A percentile compares a stretch with the other conserved stretches of the same genome.
phyloP scores from a whole-genome alignment of 2,113 vertebrate genomes.

The Orthonyx spaldingii region DNA sequence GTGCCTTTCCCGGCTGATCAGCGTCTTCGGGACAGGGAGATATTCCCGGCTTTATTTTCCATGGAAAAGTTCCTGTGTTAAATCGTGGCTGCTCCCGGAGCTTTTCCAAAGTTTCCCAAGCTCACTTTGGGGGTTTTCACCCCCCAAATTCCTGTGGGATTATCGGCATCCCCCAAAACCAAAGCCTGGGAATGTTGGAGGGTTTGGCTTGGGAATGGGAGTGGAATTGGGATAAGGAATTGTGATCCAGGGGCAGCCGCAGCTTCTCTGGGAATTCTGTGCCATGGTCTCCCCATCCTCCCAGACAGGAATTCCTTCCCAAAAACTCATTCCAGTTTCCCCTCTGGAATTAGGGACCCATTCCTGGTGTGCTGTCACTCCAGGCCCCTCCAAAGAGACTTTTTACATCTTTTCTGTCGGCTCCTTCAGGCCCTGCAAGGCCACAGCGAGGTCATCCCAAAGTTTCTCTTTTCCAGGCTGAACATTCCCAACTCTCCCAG shows the following conservation, averaged over 20 bases:
- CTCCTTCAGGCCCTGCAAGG: not conserved
- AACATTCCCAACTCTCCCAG: not conserved
- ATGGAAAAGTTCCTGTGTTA: fast-evolving
- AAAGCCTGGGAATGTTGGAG: fast-evolving
- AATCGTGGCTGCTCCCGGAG: not conserved
- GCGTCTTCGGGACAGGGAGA: fast-evolving
- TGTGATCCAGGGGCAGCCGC: not conserved
- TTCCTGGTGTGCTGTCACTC: not conserved
- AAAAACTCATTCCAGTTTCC: fast-evolving
- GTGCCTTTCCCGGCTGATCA: not conserved
- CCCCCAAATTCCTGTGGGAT: not conserved
- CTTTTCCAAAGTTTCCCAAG: fast-evolving
- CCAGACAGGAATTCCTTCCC: not conserved
- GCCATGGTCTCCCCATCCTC: not conserved
- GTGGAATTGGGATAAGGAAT: not conserved
- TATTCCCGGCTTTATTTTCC: fast-evolving
- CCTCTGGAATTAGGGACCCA: not conserved
- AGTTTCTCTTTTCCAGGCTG: not conserved
- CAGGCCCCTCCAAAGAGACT: not conserved
- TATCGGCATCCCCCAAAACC: not conserved
- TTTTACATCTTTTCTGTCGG: not conserved
- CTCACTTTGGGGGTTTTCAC: not conserved
- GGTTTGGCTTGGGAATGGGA: not conserved
- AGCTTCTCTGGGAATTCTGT: not conserved
- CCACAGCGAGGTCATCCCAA: not conserved